Base-by-base conservation (phyloP, 2,888 invertebrate species). In the Conops quadrifasciatus region DNA sequence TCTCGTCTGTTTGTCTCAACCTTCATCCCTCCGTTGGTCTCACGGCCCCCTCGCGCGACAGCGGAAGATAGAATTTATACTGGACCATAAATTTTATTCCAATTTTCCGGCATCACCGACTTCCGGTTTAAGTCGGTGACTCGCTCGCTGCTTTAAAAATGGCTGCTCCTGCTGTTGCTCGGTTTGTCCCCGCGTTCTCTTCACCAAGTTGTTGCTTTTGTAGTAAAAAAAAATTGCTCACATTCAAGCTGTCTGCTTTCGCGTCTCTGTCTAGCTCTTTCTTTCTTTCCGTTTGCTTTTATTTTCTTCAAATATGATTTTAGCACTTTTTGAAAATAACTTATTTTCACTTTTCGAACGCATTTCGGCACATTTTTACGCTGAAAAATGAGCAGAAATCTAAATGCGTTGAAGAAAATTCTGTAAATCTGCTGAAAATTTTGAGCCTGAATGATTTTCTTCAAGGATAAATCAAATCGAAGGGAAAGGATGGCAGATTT, bases 61-160 rank as follows among this genome's bases (percentile, higher is more conserved):
- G 47, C 71, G 71, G 76, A 76, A 76, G 75, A 75, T 73, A 73
- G 75, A 72, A 78, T 76, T 78, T 78, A 76, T 77, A 74, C 76
- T 75, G 74, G 74, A 75, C 75, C 77, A 79, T 77, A 77, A 78
- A 77, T 78, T 78, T 78, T 77, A 77, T 76, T 78, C 75, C 74
- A 75, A 73, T 76, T 77, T 77, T 75, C 72, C 63, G 47, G 36
- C 47, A 56, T 26, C 67, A 26, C 24, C 53, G 26, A 53, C 43
- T 53, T 67, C 67, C 67, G 67, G 67, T 28, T 67, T 58, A 58
- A 58, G 58, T 67, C 24, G 59, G 16, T 67, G 58, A 15, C 30
- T 30, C n/a, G 16, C 3, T 13, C 13, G 47, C 26, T 65, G 65
- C 65, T 65, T 51, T 65, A 65, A 65, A 65, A 65, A 49, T 65